These are phyloP conservation scores for Drosophila seguyi DNA, from an alignment of 1,140 invertebrate genomes.

Conservation along the genomic window DNA sequence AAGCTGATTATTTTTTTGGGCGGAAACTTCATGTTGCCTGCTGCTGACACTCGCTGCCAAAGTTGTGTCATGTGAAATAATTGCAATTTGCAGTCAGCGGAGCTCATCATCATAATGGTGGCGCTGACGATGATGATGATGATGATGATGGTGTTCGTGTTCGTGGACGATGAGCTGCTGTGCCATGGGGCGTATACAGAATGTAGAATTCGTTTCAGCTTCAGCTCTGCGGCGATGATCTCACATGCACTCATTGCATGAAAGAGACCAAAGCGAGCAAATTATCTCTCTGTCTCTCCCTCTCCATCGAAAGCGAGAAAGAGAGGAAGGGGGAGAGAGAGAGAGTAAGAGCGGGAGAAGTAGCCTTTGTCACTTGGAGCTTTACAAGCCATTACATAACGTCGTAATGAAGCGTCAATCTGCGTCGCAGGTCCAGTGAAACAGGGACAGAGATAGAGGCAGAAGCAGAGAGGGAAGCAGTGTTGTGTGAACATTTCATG, in stretches of 20 bases:
- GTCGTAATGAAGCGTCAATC: constrained; percentile 80
- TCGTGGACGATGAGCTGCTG: constrained; percentile 55
- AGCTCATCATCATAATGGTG: constrained; percentile 24
- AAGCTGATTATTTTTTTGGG: constrained; percentile 9
- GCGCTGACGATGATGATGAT: background rate
- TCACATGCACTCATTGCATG: constrained; percentile 79
- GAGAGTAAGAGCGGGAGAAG: constrained; percentile 11
- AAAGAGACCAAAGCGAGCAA: constrained; percentile 60
- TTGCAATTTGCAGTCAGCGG: constrained; percentile 69
- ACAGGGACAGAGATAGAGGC: constrained; percentile 26
- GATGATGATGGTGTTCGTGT: constrained; percentile 34
- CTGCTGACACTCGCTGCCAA: constrained; percentile 47
- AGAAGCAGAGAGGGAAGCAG: constrained; percentile 28
- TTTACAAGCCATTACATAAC: constrained; percentile 58
- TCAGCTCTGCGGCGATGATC: constrained; percentile 66
- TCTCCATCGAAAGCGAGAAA: background rate
- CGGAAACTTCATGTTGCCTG: constrained; percentile 41
- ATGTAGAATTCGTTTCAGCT: constrained; percentile 60
- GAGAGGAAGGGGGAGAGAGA: background rate
- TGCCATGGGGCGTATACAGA: constrained; percentile 75
- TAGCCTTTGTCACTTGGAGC: constrained; percentile 53
- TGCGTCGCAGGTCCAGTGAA: constrained; percentile 68
- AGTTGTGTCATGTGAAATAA: constrained; percentile 78
- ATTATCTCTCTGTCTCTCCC: constrained; percentile 29
- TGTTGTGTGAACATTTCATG: constrained; percentile 79